phyloP scores from a whole-genome alignment of 2,113 vertebrate genomes.

The Paracyprichromis sp. region DNA sequence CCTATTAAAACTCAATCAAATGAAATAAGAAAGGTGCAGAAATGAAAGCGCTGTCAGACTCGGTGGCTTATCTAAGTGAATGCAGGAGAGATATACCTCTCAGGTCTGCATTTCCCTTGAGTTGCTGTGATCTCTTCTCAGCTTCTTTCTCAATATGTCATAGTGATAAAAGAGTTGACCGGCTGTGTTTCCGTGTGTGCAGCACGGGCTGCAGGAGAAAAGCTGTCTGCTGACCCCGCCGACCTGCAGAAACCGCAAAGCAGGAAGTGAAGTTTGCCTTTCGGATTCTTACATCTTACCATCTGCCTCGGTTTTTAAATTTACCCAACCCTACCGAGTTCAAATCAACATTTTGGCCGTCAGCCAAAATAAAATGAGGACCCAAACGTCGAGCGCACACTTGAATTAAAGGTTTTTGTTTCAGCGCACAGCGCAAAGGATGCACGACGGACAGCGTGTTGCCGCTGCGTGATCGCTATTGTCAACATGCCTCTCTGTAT shows the following conservation, averaged over 20 bases:
- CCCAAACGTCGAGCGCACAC: not conserved
- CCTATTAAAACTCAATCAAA: conserved; percentile 55
- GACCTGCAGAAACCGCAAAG: conserved; percentile 12
- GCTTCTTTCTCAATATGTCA: conserved; percentile 43
- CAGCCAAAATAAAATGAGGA: not conserved
- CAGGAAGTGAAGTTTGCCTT: conserved; percentile 44
- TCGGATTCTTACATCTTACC: conserved; percentile 39
- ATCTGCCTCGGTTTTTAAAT: conserved; percentile 38
- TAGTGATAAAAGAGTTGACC: conserved; percentile 54
- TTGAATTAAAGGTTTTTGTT: conserved; percentile 46
- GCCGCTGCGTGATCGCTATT: not conserved
- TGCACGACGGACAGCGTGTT: not conserved
- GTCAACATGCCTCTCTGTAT: conserved; percentile 29
- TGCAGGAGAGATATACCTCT: conserved; percentile 31
- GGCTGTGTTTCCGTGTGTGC: conserved; percentile 35
- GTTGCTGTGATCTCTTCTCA: conserved; percentile 43
- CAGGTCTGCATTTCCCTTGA: not conserved
- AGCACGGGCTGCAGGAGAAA: conserved; percentile 8
- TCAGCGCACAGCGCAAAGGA: not conserved
- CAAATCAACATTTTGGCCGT: not conserved
- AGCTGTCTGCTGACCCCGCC: conserved; percentile 49
- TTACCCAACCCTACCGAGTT: not conserved
- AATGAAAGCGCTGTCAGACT: conserved; percentile 45
- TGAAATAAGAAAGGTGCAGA: conserved; percentile 26
- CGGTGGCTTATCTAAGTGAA: conserved; percentile 44